Evolutionary conservation across 2,113 vertebrate species (phyloP).

Genomic region (Azemiops feae): DNA sequence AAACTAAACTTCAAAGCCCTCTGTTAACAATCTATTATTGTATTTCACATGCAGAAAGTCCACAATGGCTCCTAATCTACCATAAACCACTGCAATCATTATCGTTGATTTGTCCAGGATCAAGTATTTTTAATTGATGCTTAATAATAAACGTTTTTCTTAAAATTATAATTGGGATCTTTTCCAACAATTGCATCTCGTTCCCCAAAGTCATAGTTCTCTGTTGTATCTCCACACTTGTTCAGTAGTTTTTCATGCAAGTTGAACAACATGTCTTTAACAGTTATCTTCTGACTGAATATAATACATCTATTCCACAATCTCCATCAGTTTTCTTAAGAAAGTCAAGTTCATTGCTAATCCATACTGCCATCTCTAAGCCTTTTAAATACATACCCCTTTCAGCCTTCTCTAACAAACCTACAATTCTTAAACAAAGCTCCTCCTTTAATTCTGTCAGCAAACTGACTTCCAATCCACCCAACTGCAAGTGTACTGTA

Average conservation of each 20-base stretch:
- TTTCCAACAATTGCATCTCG: background rate
- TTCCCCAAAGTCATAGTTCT: background rate
- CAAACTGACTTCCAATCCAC: too few relatives aligned
- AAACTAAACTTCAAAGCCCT: background rate
- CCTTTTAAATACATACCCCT: background rate
- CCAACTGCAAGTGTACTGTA: too few relatives aligned
- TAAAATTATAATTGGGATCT: background rate
- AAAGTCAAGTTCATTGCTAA: background rate
- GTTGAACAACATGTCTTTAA: background rate
- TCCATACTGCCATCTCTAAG: background rate
- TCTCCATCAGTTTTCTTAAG: background rate
- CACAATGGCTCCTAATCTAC: background rate
- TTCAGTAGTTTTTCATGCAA: background rate
- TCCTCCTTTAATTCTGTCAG: too few relatives aligned
- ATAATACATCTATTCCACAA: background rate
- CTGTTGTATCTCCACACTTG: background rate
- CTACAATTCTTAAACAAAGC: background rate
- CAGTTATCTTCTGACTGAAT: background rate
- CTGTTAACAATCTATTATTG: background rate
- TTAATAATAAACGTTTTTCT: background rate
- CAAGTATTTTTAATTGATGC: background rate
- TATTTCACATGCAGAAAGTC: background rate
- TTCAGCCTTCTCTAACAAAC: background rate
- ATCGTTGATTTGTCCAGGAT: background rate
- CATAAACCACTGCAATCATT: background rate